Conservation (phyloP, 2,797 vertebrate species). For the Coendou prehensilis region DNA sequence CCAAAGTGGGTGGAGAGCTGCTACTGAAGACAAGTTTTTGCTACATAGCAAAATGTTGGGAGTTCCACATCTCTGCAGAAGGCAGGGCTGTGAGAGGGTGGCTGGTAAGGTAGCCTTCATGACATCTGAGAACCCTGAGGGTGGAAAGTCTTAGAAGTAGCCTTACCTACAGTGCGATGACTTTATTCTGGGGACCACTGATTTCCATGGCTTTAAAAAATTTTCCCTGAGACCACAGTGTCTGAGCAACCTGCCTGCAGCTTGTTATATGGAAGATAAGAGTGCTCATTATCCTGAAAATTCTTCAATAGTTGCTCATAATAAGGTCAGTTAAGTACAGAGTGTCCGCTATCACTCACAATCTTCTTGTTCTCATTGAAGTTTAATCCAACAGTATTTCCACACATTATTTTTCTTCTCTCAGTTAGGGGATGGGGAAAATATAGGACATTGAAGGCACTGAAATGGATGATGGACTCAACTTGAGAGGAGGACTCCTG, state of each 20-base stretch:
- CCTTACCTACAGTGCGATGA: not conserved
- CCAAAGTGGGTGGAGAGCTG: too few species aligned
- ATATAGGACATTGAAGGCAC: not conserved
- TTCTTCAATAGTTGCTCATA: constrained; percentile 80
- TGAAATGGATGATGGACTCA: not conserved
- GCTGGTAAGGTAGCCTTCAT: not conserved
- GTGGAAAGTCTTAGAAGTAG: not conserved
- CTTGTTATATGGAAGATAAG: constrained; percentile 82
- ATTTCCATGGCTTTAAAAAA: not conserved
- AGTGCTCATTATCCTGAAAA: constrained; percentile 83
- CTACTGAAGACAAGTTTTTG: not conserved
- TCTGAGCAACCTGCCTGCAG: constrained; percentile 57
- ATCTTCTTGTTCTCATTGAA: constrained; percentile 68
- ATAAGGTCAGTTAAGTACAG: constrained; percentile 82
- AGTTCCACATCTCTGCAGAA: not conserved
- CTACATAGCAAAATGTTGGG: not conserved
- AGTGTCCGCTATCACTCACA: constrained; percentile 77
- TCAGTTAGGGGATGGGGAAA: not conserved
- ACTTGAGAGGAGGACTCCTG: not conserved
- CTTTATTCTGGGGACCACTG: constrained; percentile 20
- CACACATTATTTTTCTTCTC: constrained; percentile 52
- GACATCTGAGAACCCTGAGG: not conserved
- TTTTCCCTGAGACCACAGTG: constrained; percentile 11
- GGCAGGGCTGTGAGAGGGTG: not conserved
- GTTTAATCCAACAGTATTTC: constrained; percentile 62